phyloP scores from a whole-genome alignment of 1,140 invertebrate genomes.

The Saxidomus purpurata region DNA sequence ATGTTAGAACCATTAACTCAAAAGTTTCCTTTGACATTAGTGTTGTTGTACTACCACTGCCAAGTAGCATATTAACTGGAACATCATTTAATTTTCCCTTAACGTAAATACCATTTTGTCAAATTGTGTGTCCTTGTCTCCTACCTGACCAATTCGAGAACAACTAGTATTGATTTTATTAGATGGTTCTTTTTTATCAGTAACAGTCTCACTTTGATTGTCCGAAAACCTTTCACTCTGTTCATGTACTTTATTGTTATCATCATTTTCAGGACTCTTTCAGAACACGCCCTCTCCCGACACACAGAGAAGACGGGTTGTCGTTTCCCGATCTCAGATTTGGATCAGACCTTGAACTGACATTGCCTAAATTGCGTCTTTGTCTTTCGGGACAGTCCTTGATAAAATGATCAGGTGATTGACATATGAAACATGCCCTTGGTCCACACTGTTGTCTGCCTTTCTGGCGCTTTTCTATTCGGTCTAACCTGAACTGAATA shows the following conservation, averaged over 20 bases:
- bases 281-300: not conserved
- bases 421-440: not conserved
- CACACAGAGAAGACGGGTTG: not conserved
- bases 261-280: not conserved
- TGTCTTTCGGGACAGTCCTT: not conserved
- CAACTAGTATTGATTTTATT: not conserved
- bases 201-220: not conserved
- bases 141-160: not conserved
- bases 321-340: not conserved
- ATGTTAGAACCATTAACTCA: slow-evolving; percentile 16
- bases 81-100: not conserved
- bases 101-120: slow-evolving; percentile 4
- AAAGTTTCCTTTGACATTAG: not conserved
- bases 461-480: not conserved
- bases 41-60: not conserved
- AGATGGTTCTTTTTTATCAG: not conserved
- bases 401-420: not conserved
- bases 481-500: not conserved
- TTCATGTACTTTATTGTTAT: not conserved
- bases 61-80: not conserved
- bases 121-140: not conserved
- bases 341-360: no score
- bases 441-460: not conserved
- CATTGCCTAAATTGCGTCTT: not conserved
- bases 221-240: not conserved